Base-by-base conservation (phyloP, 1,140 invertebrate genomes). In the Hermetia illucens region DNA sequence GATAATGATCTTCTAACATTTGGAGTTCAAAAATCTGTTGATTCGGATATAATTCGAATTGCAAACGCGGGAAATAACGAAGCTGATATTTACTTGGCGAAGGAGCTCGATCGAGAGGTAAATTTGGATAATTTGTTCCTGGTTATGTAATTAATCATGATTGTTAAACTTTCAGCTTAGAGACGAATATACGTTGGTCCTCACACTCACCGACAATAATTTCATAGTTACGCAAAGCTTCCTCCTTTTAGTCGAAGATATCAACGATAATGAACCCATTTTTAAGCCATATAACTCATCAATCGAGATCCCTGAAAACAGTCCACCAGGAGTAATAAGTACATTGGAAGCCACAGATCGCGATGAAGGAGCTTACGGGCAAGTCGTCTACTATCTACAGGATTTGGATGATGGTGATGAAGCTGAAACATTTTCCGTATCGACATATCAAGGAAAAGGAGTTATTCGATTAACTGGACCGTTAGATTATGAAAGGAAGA, bases 331-430 rank as follows among this genome's bases (percentile, higher is more conserved):
- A 10, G 64, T 87, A 42, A 61, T 94, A 18, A 73, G 78, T 3
- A 81, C 80, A 2, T 70, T 94, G 9, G 82, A 91, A 64, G 89
- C 89, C 2, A 84, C 75, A 1, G 89, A 93, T 55, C 69, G 75
- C 20, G 89, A 93, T 58, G 84, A 90, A 65, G 89, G 89, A 13
- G 78, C 84, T 39, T 92, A 91, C 51, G 89, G 88, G 15, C 87
- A 92, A 70, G 83, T 77, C 12, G 66, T 77, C 9, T 79, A 79
- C 47, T 70, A 76, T 46, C 61, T 79, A 36, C 76, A 88, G 68
- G 82, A 87, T 53, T 58, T 80, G 15, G 83, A 87, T 39, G n/a
- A n/a, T n/a, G n/a, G n/a, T n/a, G 79, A 77, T 5, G 82, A 88
- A 44, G 75, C 81, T 36, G 73, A 76, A 32, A 65, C 75, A 29